Base-by-base conservation (phyloP, 2,888 invertebrate species). In the Tinea trinotella region DNA sequence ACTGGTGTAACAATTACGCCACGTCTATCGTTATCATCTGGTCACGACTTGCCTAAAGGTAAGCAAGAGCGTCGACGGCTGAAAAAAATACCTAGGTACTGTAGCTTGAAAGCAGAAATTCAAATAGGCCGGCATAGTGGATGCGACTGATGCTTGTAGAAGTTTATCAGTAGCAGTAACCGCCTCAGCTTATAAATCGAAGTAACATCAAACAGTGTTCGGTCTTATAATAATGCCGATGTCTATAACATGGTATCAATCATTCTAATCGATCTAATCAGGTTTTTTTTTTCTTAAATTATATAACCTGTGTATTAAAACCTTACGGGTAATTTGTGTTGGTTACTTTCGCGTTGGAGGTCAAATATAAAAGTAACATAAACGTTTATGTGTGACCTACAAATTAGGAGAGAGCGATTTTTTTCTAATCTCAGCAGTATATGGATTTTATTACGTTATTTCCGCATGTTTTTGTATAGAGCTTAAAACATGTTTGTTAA, bases 301-400 rank as follows among this genome's bases (percentile, higher is more conserved):
- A 40, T 13, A 13, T 15, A 40, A 40, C n/a, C n/a, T n/a, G n/a
- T n/a, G n/a, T n/a, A n/a, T n/a, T 40, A 40, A 15, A 40, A 40
- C 2, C 7, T 1, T 4, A 4, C 12, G 40, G 15, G 2, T 40
- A 40, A 40, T 40, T 40, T 40, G n/a, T 15, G 13, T 13, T 40
- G 7, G 40, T n/a, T 40, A 40, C 40, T 40, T 40, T 40, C 40
- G 40, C 40, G 13, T 13, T 40, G 15, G 40, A 40, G 40, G 40
- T 40, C 40, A 40, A 13, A 40, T 40, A 13, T 40, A 40, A 40
- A 40, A 40, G 13, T 40, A 30, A 40, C 40, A 40, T 40, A 40
- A 30, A 10, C 30, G 40, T 40, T 15, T 40, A 12, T 15, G 40
- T 15, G 13, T 15, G 40, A 2, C 15, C n/a, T n/a, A 15, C 13